phyloP scores from a whole-genome alignment of 2,113 vertebrate species.

The Epinephelus cyanopodus region DNA sequence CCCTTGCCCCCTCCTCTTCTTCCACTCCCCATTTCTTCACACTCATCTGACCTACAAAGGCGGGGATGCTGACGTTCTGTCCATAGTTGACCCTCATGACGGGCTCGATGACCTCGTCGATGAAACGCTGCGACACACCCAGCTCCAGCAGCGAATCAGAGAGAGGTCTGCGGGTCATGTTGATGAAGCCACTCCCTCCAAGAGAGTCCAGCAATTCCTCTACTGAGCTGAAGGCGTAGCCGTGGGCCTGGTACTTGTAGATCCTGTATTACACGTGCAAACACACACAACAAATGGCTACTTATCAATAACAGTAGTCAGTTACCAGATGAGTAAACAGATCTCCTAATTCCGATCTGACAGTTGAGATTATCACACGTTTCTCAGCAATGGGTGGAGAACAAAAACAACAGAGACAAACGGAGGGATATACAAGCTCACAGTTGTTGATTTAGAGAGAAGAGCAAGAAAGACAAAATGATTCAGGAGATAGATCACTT shows the following conservation, averaged over 20 bases:
- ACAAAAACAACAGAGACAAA: constrained; percentile 1
- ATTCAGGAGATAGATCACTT: constrained; percentile 36
- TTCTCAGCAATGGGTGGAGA: background rate
- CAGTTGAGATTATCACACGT: background rate
- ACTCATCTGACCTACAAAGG: constrained; percentile 91
- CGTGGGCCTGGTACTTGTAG: constrained; percentile 98
- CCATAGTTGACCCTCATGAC: constrained; percentile 95
- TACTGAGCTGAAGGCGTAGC: constrained; percentile 94
- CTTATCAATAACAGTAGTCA: background rate
- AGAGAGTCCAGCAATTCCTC: constrained; percentile 93
- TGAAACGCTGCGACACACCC: constrained; percentile 95
- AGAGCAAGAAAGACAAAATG: constrained; percentile 3
- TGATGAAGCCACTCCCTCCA: constrained; percentile 92
- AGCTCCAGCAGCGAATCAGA: constrained; percentile 93
- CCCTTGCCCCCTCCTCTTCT: background rate
- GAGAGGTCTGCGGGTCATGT: constrained; percentile 94
- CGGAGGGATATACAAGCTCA: background rate
- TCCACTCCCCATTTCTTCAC: constrained; percentile 2
- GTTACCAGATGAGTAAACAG: background rate
- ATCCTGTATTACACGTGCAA: constrained; percentile 83
- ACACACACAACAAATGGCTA: background rate
- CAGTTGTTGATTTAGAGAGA: constrained; percentile 18
- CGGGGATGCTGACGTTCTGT: constrained; percentile 93
- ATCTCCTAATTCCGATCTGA: background rate
- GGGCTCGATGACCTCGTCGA: constrained; percentile 93